phyloP scores from a whole-genome alignment of 2,888 invertebrate species.

The Eulithis testata region DNA sequence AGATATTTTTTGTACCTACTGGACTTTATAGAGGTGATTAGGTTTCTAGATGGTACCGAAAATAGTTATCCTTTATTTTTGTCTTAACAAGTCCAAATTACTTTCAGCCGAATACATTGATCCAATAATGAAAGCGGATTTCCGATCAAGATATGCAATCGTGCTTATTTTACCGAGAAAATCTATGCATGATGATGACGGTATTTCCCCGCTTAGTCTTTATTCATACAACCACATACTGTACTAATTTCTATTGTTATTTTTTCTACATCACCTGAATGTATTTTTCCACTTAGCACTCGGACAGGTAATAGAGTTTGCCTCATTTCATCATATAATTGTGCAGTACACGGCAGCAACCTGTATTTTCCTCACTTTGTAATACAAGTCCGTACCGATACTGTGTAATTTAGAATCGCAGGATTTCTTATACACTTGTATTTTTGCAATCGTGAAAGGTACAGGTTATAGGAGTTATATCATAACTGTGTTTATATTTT shows the following conservation, averaged over 20 bases:
- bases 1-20: no score
- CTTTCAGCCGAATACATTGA: no score
- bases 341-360: conserved; percentile 31
- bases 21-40: no score
- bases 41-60: no score
- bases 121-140: not conserved
- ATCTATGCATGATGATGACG: not conserved
- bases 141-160: not conserved
- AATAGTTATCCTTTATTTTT: no score
- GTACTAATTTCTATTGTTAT: not conserved
- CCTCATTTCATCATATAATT: conserved; percentile 38
- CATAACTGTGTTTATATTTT: conserved; percentile 3
- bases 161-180: not conserved
- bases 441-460: conserved; percentile 36
- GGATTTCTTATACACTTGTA: conserved; percentile 36
- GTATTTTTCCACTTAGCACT: conserved; percentile 26
- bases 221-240: not conserved
- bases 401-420: conserved; percentile 31
- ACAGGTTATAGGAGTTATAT: conserved; percentile 9
- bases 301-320: conserved; percentile 22
- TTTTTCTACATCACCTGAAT: conserved; percentile 17
- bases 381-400: conserved; percentile 28
- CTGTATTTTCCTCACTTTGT: conserved; percentile 35
- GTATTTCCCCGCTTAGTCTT: conserved; percentile 1
- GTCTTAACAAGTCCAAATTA: no score